Percentiles rank a stretch among this genome's conserved stretches.
phyloP scores from a whole-genome alignment of 1,140 invertebrate species.

The Diabrotica virgifera region DNA sequence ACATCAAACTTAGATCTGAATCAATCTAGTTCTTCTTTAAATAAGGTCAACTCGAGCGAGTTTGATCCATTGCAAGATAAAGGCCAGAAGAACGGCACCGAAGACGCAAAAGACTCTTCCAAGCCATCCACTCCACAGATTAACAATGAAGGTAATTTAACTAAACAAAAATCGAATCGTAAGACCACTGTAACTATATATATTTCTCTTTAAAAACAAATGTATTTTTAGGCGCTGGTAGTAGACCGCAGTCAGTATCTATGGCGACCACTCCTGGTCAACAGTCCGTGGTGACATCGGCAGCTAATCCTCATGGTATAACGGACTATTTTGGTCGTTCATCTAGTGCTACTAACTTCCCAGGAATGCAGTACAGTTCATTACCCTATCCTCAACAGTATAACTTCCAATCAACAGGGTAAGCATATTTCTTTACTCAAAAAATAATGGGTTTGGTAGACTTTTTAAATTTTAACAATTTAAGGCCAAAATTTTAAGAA shows the following conservation, averaged over 20 bases:
- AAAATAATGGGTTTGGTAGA: neutral
- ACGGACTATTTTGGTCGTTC: slow-evolving; percentile 38
- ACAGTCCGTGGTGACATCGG: slow-evolving; percentile 19
- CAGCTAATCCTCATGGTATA: slow-evolving; percentile 25
- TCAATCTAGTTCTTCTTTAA: slow-evolving; percentile 28
- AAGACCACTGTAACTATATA: too few species aligned
- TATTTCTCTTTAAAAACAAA: too few species aligned
- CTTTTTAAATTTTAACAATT: too few species aligned
- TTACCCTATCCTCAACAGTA: slow-evolving; percentile 39
- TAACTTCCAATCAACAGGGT: slow-evolving; percentile 34
- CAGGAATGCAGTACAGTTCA: slow-evolving; percentile 32
- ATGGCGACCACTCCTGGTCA: slow-evolving; percentile 22
- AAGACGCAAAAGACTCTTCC: slow-evolving; percentile 34
- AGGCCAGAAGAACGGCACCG: slow-evolving; percentile 35
- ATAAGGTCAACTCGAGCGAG: slow-evolving; percentile 47
- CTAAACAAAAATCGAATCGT: too few species aligned
- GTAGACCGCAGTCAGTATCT: slow-evolving; percentile 32
- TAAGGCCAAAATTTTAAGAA: too few species aligned
- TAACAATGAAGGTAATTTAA: slow-evolving; percentile 24
- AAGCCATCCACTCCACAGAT: slow-evolving; percentile 36
- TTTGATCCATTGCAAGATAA: slow-evolving; percentile 49
- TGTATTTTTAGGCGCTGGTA: slow-evolving; percentile 25
- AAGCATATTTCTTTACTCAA: slow-evolving; percentile 8
- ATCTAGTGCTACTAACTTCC: slow-evolving; percentile 25
- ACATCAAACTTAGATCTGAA: slow-evolving; percentile 23